These are phyloP conservation scores for Andrena fulva DNA, from an alignment of 2,888 invertebrate genomes.

Conservation along the genomic window DNA sequence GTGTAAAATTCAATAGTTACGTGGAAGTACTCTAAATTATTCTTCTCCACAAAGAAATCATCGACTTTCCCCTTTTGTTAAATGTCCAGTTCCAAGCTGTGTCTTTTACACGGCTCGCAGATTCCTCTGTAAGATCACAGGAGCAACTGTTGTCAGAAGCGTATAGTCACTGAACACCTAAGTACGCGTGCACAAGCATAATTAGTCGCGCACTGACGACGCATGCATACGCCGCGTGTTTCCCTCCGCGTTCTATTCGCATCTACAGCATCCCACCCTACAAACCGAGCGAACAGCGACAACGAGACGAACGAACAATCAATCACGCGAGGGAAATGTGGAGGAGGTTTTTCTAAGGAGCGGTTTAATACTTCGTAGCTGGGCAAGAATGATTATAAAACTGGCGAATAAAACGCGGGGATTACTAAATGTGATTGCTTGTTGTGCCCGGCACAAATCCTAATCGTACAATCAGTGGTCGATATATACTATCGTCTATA, in stretches of 20 bases:
- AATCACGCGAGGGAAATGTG: neutral
- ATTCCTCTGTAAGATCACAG: neutral
- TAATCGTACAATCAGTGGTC: constrained; percentile 80
- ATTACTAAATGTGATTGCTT: constrained; percentile 76
- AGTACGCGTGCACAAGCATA: constrained; percentile 21
- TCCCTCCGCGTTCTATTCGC: constrained; percentile 52
- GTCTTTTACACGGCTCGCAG: too few species aligned
- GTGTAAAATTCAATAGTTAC: too few species aligned
- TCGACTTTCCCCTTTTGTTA: too few species aligned
- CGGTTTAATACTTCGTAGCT: neutral
- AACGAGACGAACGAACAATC: constrained; percentile 24
- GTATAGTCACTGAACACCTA: constrained; percentile 2
- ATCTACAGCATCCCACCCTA: neutral
- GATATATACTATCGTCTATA: constrained; percentile 58
- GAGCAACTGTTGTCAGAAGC: neutral
- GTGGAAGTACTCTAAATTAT: too few species aligned
- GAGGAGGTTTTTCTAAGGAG: constrained; percentile 5
- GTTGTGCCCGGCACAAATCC: constrained; percentile 75
- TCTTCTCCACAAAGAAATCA: too few species aligned
- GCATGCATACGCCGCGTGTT: constrained; percentile 44
- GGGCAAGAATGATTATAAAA: neutral
- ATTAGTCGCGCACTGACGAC: constrained; percentile 27
- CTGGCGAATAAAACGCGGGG: constrained; percentile 45
- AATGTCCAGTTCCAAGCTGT: too few species aligned
- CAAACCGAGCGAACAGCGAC: neutral